Conservation (phyloP, 2,888 invertebrate species). For the Augiades crinisus region DNA sequence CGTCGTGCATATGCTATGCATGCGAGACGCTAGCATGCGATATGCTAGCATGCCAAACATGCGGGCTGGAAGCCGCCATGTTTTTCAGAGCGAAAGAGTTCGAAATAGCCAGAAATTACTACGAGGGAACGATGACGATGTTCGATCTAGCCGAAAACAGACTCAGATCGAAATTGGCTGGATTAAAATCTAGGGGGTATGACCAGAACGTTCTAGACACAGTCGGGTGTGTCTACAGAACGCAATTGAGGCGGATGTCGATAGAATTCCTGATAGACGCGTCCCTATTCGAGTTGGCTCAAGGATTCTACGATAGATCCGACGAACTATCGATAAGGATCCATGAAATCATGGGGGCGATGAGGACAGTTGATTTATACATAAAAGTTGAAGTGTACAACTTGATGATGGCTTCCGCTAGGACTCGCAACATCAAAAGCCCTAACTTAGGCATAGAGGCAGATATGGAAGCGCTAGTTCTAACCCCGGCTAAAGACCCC, state of each 20-base stretch:
- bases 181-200: conserved; percentile 31
- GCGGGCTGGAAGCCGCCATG: conserved; percentile 50
- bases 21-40: conserved; percentile 45
- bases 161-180: conserved; percentile 35
- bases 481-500: conserved; percentile 38
- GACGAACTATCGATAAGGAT: conserved; percentile 57
- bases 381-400: conserved; percentile 54
- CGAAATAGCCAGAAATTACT: conserved; percentile 58
- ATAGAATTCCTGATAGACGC: conserved; percentile 53
- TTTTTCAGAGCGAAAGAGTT: conserved; percentile 55
- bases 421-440: conserved; percentile 37
- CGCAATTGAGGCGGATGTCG: conserved; percentile 41
- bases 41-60: conserved; percentile 43
- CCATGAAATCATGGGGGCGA: conserved; percentile 50
- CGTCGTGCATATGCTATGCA: conserved; percentile 48
- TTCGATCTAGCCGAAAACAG: conserved; percentile 42
- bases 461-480: conserved; percentile 48
- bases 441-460: conserved; percentile 38
- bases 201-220: conserved; percentile 45
- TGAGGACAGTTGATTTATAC: conserved; percentile 36
- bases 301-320: conserved; percentile 38
- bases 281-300: conserved; percentile 53
- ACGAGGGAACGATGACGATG: conserved; percentile 45
- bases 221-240: conserved; percentile 32
- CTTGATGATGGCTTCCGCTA: conserved; percentile 50